phyloP scores from a whole-genome alignment of 2,113 vertebrate genomes.

The Stigmatopora argus region DNA sequence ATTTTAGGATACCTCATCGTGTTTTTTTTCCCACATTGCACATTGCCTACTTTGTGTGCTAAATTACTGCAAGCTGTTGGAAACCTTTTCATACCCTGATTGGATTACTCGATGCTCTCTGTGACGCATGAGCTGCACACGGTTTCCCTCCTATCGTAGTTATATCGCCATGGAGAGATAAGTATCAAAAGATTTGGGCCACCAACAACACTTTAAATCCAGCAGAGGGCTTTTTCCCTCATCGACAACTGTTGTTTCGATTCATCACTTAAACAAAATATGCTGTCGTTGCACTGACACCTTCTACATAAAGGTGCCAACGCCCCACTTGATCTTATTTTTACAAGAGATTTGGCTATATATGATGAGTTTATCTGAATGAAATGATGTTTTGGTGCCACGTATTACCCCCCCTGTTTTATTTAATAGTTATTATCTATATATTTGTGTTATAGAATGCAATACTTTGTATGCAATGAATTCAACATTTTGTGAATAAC shows the following conservation, averaged over 20 bases:
- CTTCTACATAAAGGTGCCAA: too few species aligned
- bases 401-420: too few species aligned
- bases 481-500: too few species aligned
- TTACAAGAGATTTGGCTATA: too few species aligned
- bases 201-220: not conserved
- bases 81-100: conserved; percentile 35
- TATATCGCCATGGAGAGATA: not conserved
- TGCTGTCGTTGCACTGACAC: too few species aligned
- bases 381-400: too few species aligned
- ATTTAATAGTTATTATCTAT: too few species aligned
- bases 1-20: conserved; percentile 13
- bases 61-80: conserved; percentile 33
- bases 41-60: conserved; percentile 17
- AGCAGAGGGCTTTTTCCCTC: not conserved
- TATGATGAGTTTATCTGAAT: too few species aligned
- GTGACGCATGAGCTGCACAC: conserved; percentile 12
- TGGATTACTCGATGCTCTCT: conserved; percentile 26
- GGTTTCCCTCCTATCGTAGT: not conserved
- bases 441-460: too few species aligned
- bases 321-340: too few species aligned
- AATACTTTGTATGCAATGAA: too few species aligned
- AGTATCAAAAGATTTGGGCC: not conserved
- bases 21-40: conserved; percentile 8
- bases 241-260: not conserved
- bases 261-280: not conserved